Percentiles rank a stretch among this genome's conserved stretches.
These are phyloP conservation scores for Watsonalla cultraria DNA, from an alignment of 2,888 invertebrate species.

Conservation along the genomic window DNA sequence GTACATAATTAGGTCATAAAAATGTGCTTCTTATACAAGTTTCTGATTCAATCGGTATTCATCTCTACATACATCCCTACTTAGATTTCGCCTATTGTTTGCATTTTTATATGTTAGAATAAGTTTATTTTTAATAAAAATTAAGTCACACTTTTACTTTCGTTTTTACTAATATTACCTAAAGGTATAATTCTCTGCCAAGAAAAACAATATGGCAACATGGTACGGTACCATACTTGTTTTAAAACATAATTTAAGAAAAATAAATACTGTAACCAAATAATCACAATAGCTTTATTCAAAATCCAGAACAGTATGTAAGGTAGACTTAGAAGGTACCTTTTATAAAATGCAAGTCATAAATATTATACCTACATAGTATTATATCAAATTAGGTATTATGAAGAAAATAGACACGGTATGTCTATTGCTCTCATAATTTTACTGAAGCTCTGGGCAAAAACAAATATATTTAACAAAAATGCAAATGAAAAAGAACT, in stretches of 20 bases:
- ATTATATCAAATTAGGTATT: too few species aligned
- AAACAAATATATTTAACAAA: too few species aligned
- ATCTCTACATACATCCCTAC: slow-evolving; percentile 22
- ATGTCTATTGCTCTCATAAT: too few species aligned
- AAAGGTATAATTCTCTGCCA: too few species aligned
- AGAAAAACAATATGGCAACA: too few species aligned
- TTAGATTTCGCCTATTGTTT: slow-evolving; percentile 31
- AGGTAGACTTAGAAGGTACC: neutral
- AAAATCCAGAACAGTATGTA: neutral
- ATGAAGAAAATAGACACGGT: too few species aligned
- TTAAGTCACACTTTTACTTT: slow-evolving; percentile 11
- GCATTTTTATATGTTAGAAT: slow-evolving; percentile 38
- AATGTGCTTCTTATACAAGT: slow-evolving; percentile 46
- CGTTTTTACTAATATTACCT: neutral
- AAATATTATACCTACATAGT: too few species aligned
- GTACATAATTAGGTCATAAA: slow-evolving; percentile 56
- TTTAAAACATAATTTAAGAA: neutral
- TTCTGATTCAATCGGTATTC: slow-evolving; percentile 33
- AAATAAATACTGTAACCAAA: neutral
- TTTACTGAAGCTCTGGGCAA: too few species aligned
- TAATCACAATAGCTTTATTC: neutral
- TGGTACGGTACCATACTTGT: neutral
- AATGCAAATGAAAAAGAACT: too few species aligned
- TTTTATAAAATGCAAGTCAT: too few species aligned
- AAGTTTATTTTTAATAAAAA: slow-evolving; percentile 24